Conservation (phyloP, 2,797 vertebrate species). For the Amblyopsis hoosieri region DNA sequence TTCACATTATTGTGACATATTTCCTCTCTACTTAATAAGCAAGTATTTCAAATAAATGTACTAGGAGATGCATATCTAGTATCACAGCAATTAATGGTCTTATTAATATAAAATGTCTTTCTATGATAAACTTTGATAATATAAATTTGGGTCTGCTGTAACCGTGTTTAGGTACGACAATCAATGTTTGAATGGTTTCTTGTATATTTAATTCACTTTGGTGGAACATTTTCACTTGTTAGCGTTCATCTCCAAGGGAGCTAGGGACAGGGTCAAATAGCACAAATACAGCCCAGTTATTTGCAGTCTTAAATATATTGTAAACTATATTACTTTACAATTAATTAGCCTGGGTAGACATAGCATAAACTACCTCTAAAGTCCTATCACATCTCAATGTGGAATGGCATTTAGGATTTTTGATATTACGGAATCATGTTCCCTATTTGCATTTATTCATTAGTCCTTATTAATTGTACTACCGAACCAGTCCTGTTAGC, state of each 20-base stretch:
- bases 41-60: conserved; percentile 51
- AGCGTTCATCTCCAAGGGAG: background rate
- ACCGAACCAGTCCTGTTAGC: no score
- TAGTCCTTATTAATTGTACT: no score
- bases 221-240: conserved; percentile 47
- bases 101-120: conserved; percentile 55
- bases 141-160: conserved; percentile 68
- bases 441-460: no score
- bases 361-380: no score
- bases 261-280: background rate
- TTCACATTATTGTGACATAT: conserved; percentile 49
- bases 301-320: no score
- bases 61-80: conserved; percentile 46
- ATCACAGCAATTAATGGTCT: conserved; percentile 65
- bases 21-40: conserved; percentile 49
- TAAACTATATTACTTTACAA: no score
- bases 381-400: no score
- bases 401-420: no score
- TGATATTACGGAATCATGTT: no score
- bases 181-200: conserved; percentile 67
- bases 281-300: no score
- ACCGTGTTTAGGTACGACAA: conserved; percentile 69
- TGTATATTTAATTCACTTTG: conserved; percentile 56
- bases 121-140: conserved; percentile 59
- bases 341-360: no score